Evolutionary conservation across 2,797 vertebrate genomes (phyloP), one percentile per base, ranked within the genome.

Genomic region (Xerus rutilus): DNA sequence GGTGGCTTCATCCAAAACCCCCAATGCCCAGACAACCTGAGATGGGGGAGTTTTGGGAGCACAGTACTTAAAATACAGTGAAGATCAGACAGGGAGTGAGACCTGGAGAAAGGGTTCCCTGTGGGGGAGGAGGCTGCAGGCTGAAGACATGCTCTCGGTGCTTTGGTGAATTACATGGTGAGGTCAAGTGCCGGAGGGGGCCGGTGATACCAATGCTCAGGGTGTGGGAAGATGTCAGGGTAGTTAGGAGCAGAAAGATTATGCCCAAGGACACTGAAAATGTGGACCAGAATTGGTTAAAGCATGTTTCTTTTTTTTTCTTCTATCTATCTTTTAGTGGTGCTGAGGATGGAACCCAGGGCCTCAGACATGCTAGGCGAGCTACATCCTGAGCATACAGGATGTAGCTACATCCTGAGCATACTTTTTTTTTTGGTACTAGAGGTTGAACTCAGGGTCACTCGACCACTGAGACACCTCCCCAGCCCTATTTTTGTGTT

Each of bases 31-130:
- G 52, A 17, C 3, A 45, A 54, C 43, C 45, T 11, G 70, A 62
- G 74, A 28, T 2, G 32, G 30, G 7, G 13, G 18, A 13, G n/a
- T 59, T 20, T 35, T n/a, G 39, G 83, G 87, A 76, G 59, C 0
- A 28, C 1, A 20, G 32, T 6, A 13, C n/a, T 76, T 64, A 32
- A 49, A 64, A 21, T 4, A 1, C 0, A 21, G 43, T 0, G 0
- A 74, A 43, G 47, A 15, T 7, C 25, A 13, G 32, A n/a, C 2
- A 59, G 32, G 20, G 20, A 10, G 18, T 12, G 59, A 54, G 35
- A 7, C 4, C 17, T 18, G 52, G 52, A 47, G 72, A 70, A 35
- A 28, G 1, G 3, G 39, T 5, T 35, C 0, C 1, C 17, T 3
- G 30, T 2, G 18, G 17, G 62, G 59, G 79, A 14, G 10, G 79